Conservation (phyloP, 2,797 vertebrate species). For the Crenuchus spilurus region DNA sequence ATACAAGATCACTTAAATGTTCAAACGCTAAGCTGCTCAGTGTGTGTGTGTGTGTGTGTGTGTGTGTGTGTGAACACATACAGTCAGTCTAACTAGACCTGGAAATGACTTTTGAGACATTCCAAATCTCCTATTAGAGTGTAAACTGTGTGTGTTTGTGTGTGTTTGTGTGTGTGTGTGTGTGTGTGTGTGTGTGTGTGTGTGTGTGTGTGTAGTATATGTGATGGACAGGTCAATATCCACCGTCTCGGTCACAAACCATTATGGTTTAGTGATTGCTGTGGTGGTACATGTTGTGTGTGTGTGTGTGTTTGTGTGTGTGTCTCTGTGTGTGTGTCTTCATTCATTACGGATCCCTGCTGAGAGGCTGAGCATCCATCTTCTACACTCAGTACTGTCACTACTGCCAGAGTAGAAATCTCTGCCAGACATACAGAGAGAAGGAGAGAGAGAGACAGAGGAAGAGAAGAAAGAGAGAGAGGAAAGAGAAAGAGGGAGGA, state of each 20-base stretch:
- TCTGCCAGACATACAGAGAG: background rate
- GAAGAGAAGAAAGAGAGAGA: too few species aligned
- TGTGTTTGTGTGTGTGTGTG: slow-evolving; percentile 8
- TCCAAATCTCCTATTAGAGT: slow-evolving; percentile 10
- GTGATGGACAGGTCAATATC: slow-evolving; percentile 48
- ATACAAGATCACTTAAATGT: background rate
- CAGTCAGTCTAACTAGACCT: background rate
- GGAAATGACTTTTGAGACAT: slow-evolving; percentile 13
- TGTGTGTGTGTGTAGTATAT: slow-evolving; percentile 43
- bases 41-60: slow-evolving; percentile 4
- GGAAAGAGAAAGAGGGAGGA: too few species aligned
- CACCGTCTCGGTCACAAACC: slow-evolving; percentile 19
- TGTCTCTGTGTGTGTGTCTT: slow-evolving; percentile 35
- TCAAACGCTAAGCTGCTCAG: background rate
- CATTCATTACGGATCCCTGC: slow-evolving; percentile 47
- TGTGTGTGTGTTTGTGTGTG: slow-evolving; percentile 27
- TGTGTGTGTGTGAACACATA: background rate
- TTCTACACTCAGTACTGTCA: slow-evolving; percentile 32
- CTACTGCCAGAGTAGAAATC: slow-evolving; percentile 35
- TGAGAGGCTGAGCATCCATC: slow-evolving; percentile 46
- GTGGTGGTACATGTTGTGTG: slow-evolving; percentile 22
- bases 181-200: slow-evolving; percentile 20
- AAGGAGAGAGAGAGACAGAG: too few species aligned
- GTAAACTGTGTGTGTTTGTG: background rate
- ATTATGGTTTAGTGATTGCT: slow-evolving; percentile 35